These are phyloP conservation scores for Aphelinus atriplicis DNA, from an alignment of 1,140 invertebrate genomes.

Conservation along the genomic window DNA sequence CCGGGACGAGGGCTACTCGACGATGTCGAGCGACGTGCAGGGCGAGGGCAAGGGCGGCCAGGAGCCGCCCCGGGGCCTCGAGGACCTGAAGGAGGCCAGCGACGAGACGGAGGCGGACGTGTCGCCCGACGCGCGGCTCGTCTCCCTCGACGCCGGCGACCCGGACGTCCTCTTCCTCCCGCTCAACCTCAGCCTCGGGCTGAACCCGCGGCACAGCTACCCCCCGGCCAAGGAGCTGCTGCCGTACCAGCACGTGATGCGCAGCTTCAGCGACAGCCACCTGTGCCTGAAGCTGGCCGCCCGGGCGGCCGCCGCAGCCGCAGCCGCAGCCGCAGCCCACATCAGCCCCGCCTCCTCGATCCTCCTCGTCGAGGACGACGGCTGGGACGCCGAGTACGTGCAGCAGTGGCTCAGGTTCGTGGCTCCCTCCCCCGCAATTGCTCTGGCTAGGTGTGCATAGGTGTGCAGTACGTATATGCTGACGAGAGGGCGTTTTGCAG, in stretches of 20 bases:
- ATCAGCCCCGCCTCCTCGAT: slow-evolving; percentile 53
- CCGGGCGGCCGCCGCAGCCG: slow-evolving; percentile 55
- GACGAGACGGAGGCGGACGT: slow-evolving; percentile 74
- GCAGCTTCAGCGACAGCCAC: slow-evolving; percentile 79
- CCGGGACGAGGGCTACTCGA: slow-evolving; percentile 87
- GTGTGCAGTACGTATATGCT: neutral
- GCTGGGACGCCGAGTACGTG: slow-evolving; percentile 78
- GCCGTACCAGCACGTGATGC: slow-evolving; percentile 77
- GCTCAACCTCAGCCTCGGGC: slow-evolving; percentile 72
- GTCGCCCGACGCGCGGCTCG: slow-evolving; percentile 63
- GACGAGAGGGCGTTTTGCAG: slow-evolving; percentile 45
- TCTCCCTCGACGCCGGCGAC: slow-evolving; percentile 68
- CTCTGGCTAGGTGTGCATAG: neutral
- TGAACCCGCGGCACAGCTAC: slow-evolving; percentile 75
- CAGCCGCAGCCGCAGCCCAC: slow-evolving; percentile 46
- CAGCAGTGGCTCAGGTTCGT: slow-evolving; percentile 75
- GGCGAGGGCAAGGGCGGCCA: slow-evolving; percentile 70
- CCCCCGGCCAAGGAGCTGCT: slow-evolving; percentile 73
- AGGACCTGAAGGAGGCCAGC: slow-evolving; percentile 77
- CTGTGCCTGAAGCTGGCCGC: slow-evolving; percentile 74
- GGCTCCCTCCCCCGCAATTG: neutral
- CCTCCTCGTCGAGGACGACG: slow-evolving; percentile 67
- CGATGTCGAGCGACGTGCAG: slow-evolving; percentile 89
- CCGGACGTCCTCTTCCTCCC: slow-evolving; percentile 77
- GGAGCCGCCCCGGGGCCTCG: slow-evolving; percentile 70